These are phyloP conservation scores for Ptilorrhoa leucosticta DNA, from an alignment of 2,113 vertebrate genomes.

Conservation along the genomic window DNA sequence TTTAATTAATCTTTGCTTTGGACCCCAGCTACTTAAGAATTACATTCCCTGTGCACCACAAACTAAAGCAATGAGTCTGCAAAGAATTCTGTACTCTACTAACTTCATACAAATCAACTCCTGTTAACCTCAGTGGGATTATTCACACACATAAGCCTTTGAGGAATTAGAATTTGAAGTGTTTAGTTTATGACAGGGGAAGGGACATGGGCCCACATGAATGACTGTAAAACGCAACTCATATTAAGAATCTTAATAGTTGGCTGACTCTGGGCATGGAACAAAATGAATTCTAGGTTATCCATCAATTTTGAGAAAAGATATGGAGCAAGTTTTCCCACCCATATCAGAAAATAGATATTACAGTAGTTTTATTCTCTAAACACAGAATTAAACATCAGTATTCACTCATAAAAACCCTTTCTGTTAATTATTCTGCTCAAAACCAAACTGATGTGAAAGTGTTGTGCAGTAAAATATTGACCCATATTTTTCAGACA, in stretches of 20 bases:
- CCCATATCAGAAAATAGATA: not conserved
- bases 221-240: not conserved
- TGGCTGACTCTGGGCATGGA: not conserved
- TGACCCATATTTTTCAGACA: not conserved
- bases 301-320: not conserved
- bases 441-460: not conserved
- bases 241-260: not conserved
- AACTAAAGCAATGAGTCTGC: not conserved
- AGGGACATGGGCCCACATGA: accelerated
- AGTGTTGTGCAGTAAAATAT: not conserved
- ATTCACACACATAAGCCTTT: not conserved
- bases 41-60: not conserved
- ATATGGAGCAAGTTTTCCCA: not conserved
- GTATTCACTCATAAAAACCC: not conserved
- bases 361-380: not conserved
- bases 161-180: not conserved
- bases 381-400: not conserved
- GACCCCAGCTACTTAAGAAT: not conserved
- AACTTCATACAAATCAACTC: not conserved
- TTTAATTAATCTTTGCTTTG: not conserved
- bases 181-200: not conserved
- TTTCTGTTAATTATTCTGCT: not conserved
- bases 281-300: not conserved
- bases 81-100: not conserved
- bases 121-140: not conserved